Percentiles rank a stretch among this genome's conserved stretches.
Evolutionary conservation across 2,797 vertebrate species (phyloP).

Genomic region (Cyclura pinguis): DNA sequence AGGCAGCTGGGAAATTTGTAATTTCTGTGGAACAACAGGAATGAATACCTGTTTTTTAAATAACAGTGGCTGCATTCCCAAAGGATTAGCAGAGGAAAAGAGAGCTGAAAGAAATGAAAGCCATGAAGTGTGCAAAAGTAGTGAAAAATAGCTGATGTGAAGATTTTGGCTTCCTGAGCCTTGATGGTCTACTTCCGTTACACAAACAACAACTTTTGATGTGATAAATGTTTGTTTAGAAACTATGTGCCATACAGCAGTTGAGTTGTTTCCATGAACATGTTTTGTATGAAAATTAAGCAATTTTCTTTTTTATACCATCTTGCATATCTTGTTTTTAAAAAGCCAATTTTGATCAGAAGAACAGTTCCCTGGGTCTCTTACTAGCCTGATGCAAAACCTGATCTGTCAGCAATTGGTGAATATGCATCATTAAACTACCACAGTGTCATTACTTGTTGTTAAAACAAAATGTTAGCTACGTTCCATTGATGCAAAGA

Average conservation of each 20-base stretch:
- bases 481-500: not conserved
- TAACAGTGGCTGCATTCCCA: slow-evolving; percentile 32
- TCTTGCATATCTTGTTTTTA: not conserved
- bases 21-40: slow-evolving; percentile 39
- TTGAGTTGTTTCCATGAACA: not conserved
- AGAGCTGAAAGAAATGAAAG: slow-evolving; percentile 5
- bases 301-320: not conserved
- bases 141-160: not conserved
- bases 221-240: not conserved
- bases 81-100: slow-evolving; percentile 27
- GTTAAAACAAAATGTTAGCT: not conserved
- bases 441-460: not conserved
- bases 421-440: not conserved
- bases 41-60: slow-evolving; percentile 34
- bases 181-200: not conserved
- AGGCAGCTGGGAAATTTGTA: slow-evolving; percentile 42
- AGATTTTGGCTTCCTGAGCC: not conserved
- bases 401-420: not conserved
- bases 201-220: not conserved
- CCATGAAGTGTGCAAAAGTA: not conserved
- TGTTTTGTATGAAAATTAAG: not conserved
- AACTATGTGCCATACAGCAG: not conserved
- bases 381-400: not conserved
- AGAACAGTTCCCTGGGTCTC: not conserved
- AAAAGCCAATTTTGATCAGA: not conserved